Conservation (phyloP, 2,797 vertebrate genomes). For the Heliangelus exortis region DNA sequence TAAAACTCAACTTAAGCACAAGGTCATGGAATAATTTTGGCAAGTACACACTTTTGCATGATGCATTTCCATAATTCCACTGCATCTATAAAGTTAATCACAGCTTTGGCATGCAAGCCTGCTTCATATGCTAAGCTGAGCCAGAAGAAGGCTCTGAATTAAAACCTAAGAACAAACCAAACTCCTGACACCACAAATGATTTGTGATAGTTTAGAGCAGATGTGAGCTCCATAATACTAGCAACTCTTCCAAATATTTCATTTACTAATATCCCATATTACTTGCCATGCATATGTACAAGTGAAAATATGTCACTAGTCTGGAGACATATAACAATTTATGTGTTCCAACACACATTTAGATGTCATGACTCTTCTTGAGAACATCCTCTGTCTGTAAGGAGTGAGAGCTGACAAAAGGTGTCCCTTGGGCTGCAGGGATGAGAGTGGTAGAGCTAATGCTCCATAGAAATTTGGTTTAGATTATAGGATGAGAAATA, state of each 20-base stretch:
- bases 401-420: neutral
- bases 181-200: slow-evolving; percentile 26
- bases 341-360: neutral
- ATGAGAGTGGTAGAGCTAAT: neutral
- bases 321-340: neutral
- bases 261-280: slow-evolving; percentile 15
- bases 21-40: slow-evolving; percentile 85
- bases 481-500: neutral
- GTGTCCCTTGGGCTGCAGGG: neutral
- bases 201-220: slow-evolving; percentile 34
- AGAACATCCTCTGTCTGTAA: neutral
- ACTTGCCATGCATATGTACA: neutral
- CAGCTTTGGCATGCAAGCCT: slow-evolving; percentile 72
- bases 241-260: slow-evolving; percentile 19
- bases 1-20: slow-evolving; percentile 81
- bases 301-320: neutral
- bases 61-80: slow-evolving; percentile 83
- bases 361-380: neutral
- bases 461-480: neutral
- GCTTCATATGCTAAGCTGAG: slow-evolving; percentile 58
- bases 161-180: slow-evolving; percentile 61
- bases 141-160: slow-evolving; percentile 61
- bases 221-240: neutral
- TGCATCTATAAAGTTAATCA: slow-evolving; percentile 82
- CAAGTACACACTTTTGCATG: slow-evolving; percentile 77